Conservation (phyloP, 1,140 invertebrate species). For the Tetramorium parvispinum region DNA sequence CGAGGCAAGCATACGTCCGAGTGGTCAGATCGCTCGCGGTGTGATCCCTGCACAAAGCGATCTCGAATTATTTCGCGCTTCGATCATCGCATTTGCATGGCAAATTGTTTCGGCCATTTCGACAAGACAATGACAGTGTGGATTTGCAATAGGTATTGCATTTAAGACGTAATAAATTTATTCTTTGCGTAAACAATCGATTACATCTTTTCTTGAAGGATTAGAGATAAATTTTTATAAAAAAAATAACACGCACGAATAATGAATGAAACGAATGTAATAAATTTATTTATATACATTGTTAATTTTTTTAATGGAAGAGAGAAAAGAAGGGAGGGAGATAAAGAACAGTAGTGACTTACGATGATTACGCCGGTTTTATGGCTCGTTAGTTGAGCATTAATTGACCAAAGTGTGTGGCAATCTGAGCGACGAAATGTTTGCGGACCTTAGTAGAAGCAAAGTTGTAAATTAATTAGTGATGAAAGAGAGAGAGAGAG, state of each 20-base stretch:
- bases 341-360: neutral
- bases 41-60: slow-evolving; percentile 19
- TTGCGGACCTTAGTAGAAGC: slow-evolving; percentile 16
- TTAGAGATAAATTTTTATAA: neutral
- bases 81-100: slow-evolving; percentile 4
- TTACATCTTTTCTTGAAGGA: neutral
- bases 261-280: neutral
- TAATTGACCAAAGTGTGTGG: slow-evolving; percentile 26
- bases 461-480: slow-evolving; percentile 55
- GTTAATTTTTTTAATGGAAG: neutral
- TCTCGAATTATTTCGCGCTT: slow-evolving; percentile 13
- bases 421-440: slow-evolving; percentile 20
- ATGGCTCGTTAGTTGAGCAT: neutral
- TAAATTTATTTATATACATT: neutral
- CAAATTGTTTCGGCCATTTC: neutral
- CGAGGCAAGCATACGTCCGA: slow-evolving; percentile 29
- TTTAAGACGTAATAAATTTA: neutral
- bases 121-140: neutral
- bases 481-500: neutral
- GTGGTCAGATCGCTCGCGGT: slow-evolving; percentile 22
- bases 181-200: neutral
- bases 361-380: neutral
- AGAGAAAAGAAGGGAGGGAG: too few species aligned
- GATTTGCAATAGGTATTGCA: neutral
- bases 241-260: neutral